Percentiles rank a stretch among this genome's conserved stretches.
Evolutionary conservation across 2,888 invertebrate species (phyloP).

Genomic region (Spialia ferax): DNA sequence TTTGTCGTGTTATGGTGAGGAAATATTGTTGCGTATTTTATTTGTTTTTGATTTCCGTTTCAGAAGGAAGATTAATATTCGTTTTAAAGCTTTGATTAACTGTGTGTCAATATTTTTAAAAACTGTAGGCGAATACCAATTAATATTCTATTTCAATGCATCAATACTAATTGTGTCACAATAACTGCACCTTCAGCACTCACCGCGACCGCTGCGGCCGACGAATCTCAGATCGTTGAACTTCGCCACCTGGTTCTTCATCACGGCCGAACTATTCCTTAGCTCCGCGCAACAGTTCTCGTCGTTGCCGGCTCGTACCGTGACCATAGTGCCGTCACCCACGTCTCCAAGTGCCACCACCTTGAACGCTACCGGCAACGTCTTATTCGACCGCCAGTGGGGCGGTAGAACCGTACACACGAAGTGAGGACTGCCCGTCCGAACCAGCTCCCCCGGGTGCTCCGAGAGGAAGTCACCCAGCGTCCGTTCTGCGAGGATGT

Average conservation of each 20-base stretch:
- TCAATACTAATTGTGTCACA: slow-evolving; percentile 53
- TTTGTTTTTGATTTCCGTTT: slow-evolving; percentile 4
- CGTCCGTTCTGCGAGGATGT: slow-evolving; percentile 95
- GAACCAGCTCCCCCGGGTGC: slow-evolving; percentile 96
- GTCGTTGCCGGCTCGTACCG: slow-evolving; percentile 98
- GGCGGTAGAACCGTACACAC: slow-evolving; percentile 98
- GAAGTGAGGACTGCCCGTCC: slow-evolving; percentile 97
- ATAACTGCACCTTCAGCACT: slow-evolving; percentile 87
- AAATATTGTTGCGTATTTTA: slow-evolving; percentile 11
- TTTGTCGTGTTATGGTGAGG: slow-evolving; percentile 24
- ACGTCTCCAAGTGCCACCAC: slow-evolving; percentile 98
- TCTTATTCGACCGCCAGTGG: slow-evolving; percentile 99
- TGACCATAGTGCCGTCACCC: slow-evolving; percentile 98
- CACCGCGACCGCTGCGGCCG: slow-evolving; percentile 98
- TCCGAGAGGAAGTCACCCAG: slow-evolving; percentile 95
- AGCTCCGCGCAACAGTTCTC: slow-evolving; percentile 98
- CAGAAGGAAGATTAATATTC: background rate
- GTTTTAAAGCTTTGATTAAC: background rate
- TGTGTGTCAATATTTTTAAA: background rate
- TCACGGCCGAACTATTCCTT: slow-evolving; percentile 96
- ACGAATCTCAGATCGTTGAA: slow-evolving; percentile 99
- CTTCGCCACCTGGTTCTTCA: slow-evolving; percentile 99
- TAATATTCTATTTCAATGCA: slow-evolving; percentile 1
- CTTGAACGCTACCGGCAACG: slow-evolving; percentile 98
- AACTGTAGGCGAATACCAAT: background rate